Conservation (phyloP, 2,797 vertebrate species). For the Hybognathus amarus region DNA sequence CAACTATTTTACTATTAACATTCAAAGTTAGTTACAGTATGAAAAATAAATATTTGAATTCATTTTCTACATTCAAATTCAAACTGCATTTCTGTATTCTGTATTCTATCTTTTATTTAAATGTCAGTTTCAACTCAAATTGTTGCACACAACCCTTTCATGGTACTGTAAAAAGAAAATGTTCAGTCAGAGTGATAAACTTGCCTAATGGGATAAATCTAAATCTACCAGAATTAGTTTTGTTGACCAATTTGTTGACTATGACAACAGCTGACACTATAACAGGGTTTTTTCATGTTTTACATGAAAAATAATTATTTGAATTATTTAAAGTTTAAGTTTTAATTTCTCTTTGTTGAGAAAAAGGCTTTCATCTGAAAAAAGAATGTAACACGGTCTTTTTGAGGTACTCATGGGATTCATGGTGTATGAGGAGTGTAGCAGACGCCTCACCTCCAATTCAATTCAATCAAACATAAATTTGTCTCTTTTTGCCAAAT, state of each 20-base stretch:
- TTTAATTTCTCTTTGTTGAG: conserved; percentile 43
- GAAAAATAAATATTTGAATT: not conserved
- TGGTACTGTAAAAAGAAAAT: not conserved
- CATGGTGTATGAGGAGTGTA: conserved; percentile 29
- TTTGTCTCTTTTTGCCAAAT: conserved; percentile 33
- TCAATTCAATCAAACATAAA: conserved; percentile 47
- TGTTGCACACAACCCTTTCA: not conserved
- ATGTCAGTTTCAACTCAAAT: not conserved
- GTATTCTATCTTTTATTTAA: too few relatives aligned
- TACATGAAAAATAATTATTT: not conserved
- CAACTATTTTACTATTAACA: too few relatives aligned
- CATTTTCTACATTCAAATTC: not conserved
- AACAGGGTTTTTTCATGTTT: not conserved
- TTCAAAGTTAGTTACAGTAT: too few relatives aligned
- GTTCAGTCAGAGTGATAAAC: not conserved
- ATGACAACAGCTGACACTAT: not conserved
- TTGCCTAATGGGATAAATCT: not conserved
- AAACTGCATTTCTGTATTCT: not conserved
- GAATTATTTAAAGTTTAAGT: conserved; percentile 1
- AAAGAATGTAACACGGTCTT: conserved; percentile 40
- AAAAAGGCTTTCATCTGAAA: conserved; percentile 52
- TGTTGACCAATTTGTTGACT: conserved; percentile 11
- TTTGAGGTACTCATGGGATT: conserved; percentile 55
- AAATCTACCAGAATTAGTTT: not conserved
- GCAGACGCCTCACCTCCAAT: conserved; percentile 38